Base-by-base conservation (phyloP, 1,140 invertebrate genomes). In the Drosophila yakuba region DNA sequence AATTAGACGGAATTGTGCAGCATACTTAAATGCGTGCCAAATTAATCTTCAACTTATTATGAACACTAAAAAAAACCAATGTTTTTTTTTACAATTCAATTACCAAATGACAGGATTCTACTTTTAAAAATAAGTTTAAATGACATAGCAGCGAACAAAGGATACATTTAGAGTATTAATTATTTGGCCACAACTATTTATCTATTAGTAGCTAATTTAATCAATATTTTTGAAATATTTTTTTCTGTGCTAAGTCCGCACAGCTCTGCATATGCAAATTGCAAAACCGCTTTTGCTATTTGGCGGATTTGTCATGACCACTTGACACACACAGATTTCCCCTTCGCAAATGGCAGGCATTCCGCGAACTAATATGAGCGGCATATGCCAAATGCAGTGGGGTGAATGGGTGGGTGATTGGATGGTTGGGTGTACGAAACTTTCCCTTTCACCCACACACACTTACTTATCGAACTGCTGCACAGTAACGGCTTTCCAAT, bases 401-500 rank as follows among this genome's bases (percentile, higher is more conserved):
- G 23, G 2, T 8, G 28, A 32, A 10, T 39, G 38, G 12, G 38
- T 14, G 14, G 12, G 12, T 14, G 38, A 61, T 47, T 38, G 12
- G 3, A 0, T 14, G 14, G 38, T 10, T 14, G 38, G 61, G 60
- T 28, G 28, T 28, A 32, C 0, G 0, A 28, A 62, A 63, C 64
- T 64, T 68, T 64, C 60, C 8, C 38, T 68, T 52, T 66, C 23
- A 15, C 44, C 28, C 43, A 38, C 58, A 50, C 52, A 35, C 8
- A 32, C 51, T 74, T 63, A 20, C 20, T 81, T 81, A 81, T 81
- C 78, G 67, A 61, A 57, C 56, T 59, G 62, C 72, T 76, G 73
- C 73, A 77, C 52, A 81, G 74, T 81, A 81, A 81, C 67, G 67
- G 78, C 60, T 59, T 81, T 72, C 52, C 78, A 76, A 43, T 55